phyloP scores from a whole-genome alignment of 1,140 invertebrate genomes.

The Camponotus floridanus region DNA sequence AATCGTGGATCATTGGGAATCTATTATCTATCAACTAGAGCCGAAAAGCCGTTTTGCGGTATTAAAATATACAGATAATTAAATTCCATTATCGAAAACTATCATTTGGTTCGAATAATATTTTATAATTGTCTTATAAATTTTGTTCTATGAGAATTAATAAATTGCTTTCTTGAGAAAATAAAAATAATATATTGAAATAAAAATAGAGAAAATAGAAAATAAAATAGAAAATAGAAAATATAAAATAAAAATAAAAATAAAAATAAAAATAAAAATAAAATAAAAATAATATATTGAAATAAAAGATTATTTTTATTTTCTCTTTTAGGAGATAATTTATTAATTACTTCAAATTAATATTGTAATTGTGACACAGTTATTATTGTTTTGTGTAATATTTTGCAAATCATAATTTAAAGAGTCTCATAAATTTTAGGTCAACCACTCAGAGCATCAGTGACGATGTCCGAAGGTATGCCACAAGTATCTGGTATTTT shows the following conservation, averaged over 20 bases:
- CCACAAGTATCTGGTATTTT: slow-evolving; percentile 81
- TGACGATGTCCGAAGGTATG: slow-evolving; percentile 79
- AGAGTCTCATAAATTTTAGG: slow-evolving; percentile 78
- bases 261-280: too few species aligned
- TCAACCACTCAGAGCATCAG: slow-evolving; percentile 83
- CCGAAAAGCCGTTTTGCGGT: slow-evolving; percentile 86
- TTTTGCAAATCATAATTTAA: not conserved
- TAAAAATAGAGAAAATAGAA: too few species aligned
- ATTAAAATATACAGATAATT: slow-evolving; percentile 55
- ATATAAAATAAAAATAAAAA: too few species aligned
- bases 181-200: not conserved
- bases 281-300: too few species aligned
- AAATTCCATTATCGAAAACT: slow-evolving; percentile 36
- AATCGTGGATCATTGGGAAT: slow-evolving; percentile 81
- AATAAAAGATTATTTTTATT: too few species aligned
- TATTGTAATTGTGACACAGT: not conserved
- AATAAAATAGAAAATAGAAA: too few species aligned
- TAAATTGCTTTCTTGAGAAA: slow-evolving; percentile 4
- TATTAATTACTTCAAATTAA: slow-evolving; percentile 5
- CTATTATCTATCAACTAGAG: slow-evolving; percentile 85
- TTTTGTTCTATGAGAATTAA: too few species aligned
- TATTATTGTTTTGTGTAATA: not conserved
- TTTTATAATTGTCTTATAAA: not conserved
- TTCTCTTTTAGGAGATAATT: too few species aligned
- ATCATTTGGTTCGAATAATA: not conserved